phyloP scores from a whole-genome alignment of 2,113 vertebrate species.

The Saccopteryx bilineata region DNA sequence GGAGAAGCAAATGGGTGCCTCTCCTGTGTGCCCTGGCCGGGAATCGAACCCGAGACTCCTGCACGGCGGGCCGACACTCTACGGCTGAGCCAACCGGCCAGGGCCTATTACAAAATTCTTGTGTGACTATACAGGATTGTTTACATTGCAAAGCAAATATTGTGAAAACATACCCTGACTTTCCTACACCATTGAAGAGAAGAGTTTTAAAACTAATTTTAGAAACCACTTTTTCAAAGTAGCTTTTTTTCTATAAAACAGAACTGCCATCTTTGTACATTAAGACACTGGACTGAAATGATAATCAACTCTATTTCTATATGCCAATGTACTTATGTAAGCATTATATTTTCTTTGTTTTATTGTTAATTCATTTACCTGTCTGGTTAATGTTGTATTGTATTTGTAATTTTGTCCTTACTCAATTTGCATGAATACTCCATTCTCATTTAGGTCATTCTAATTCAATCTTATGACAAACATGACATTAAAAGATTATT shows the following conservation, averaged over 20 bases:
- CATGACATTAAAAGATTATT: background rate
- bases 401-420: background rate
- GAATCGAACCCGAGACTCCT: too few relatives aligned
- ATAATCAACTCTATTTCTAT: background rate
- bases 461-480: background rate
- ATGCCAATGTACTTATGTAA: background rate
- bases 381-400: background rate
- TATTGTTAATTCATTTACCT: background rate
- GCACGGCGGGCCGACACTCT: too few relatives aligned
- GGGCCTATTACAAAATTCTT: background rate
- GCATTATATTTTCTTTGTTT: background rate
- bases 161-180: background rate
- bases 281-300: background rate
- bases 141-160: background rate
- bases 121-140: background rate
- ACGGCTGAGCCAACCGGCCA: too few relatives aligned
- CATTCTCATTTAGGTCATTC: background rate
- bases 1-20: too few relatives aligned
- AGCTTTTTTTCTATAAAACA: constrained; percentile 37
- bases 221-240: background rate
- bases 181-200: background rate
- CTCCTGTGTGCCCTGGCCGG: too few relatives aligned
- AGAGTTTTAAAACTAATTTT: constrained; percentile 42
- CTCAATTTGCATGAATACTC: background rate
- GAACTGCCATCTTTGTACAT: background rate